Evolutionary conservation across 2,113 vertebrate species (phyloP), one percentile per base, ranked within the genome.

Genomic region (Thryonomys swinderianus): DNA sequence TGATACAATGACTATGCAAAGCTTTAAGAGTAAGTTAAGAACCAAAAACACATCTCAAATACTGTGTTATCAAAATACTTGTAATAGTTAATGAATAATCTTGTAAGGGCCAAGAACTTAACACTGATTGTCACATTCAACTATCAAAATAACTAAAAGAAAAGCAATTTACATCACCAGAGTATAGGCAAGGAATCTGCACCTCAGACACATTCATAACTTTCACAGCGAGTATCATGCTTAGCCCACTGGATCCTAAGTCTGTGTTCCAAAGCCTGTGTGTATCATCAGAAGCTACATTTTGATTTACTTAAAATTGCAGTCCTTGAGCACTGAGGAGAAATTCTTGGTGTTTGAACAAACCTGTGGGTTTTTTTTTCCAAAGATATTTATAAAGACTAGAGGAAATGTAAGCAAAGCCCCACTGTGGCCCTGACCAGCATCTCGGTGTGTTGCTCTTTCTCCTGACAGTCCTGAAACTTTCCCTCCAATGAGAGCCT

Each of bases 111-210:
- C 57, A 88, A 73, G 5, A 3, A 69, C 3, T 17, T 53, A 30
- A n/a, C 9, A 67, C 48, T 82, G 73, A 66, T 85, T 85, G 82
- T 82, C 73, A 90, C 20, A 71, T 78, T 87, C 69, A 90, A 57
- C 62, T 37, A 83, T 92, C 37, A 83, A 61, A 89, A 83, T 74
- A 53, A 69, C n/a, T 51, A 3, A 14, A 30, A 55, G 32, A 20
- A 90, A 90, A 82, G 12, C 62, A 59, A 45, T 48, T 86, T 59
- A 12, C 6, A 64, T 78, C 21, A 59, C 7, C 4, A 67, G 88
- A 88, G 66, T 85, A 62, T 34, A 90, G n/a, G 20, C 0, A 1
- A 95, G 45, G 53, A 80, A 64, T 79, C 14, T 45, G 9, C 83
- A 40, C 18, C 1, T 76, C 40, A 73, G 20, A 92, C 42, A 84